phyloP scores from a whole-genome alignment of 2,888 invertebrate genomes.

The Petrolisthes cinctipes region DNA sequence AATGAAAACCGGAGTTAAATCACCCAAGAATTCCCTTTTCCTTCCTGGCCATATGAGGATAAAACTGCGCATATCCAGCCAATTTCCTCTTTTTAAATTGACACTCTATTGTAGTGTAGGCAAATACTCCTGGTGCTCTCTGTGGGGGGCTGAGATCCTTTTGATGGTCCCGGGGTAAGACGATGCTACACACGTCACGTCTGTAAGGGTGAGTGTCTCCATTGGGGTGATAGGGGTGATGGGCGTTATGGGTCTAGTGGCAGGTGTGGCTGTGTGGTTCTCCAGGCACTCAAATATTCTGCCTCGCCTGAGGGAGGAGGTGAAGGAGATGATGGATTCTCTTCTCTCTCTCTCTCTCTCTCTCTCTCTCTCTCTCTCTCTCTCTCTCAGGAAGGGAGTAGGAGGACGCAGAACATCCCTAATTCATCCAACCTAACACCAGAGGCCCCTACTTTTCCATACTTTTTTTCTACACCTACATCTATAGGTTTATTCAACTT shows the following conservation, averaged over 20 bases:
- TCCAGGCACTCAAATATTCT: not conserved
- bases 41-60: slow-evolving; percentile 9
- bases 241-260: not conserved
- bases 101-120: slow-evolving; percentile 18
- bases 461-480: too few species aligned
- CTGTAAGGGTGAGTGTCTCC: not conserved
- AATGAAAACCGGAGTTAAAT: not conserved
- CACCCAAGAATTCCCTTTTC: slow-evolving; percentile 5
- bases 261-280: not conserved
- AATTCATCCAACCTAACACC: too few species aligned
- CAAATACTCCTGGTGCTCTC: slow-evolving; percentile 8
- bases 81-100: slow-evolving; percentile 16
- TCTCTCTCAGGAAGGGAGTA: too few species aligned
- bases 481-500: too few species aligned
- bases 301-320: not conserved
- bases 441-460: too few species aligned
- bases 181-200: not conserved
- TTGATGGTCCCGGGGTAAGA: not conserved
- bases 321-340: slow-evolving; percentile 2
- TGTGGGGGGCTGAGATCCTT: not conserved
- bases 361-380: too few species aligned
- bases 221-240: not conserved
- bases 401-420: too few species aligned
- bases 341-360: not conserved
- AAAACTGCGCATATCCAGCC: slow-evolving; percentile 16